Conservation (phyloP, 2,113 vertebrate species). For the Chloroceryle aenea region DNA sequence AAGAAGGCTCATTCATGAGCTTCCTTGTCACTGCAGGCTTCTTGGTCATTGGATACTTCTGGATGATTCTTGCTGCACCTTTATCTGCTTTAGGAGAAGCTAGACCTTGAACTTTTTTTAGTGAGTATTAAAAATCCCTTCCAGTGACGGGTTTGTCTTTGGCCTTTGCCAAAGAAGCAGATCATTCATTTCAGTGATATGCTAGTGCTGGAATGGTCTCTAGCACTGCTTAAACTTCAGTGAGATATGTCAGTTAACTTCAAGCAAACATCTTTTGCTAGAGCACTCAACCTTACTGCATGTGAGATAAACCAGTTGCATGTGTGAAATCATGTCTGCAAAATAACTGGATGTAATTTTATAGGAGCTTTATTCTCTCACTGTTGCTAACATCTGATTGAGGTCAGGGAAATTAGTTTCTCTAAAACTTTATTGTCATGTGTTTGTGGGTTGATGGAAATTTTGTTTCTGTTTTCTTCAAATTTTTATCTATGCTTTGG, state of each 20-base stretch:
- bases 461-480: background rate
- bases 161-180: background rate
- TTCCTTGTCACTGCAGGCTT: background rate
- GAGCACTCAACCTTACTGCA: background rate
- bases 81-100: background rate
- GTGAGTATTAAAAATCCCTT: background rate
- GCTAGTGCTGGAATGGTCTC: background rate
- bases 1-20: background rate
- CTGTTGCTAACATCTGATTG: background rate
- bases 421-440: background rate
- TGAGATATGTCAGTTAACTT: background rate
- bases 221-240: background rate
- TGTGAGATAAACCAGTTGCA: background rate
- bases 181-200: background rate
- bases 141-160: background rate
- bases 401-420: background rate
- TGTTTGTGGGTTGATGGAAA: background rate
- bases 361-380: background rate
- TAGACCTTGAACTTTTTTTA: background rate
- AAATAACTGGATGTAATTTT: background rate
- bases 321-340: background rate
- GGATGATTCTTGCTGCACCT: background rate
- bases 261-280: background rate
- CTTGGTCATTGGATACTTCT: background rate
- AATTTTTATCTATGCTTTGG: background rate